These are phyloP conservation scores for Drosophila mauritiana DNA, from an alignment of 1,140 invertebrate genomes.

Conservation along the genomic window DNA sequence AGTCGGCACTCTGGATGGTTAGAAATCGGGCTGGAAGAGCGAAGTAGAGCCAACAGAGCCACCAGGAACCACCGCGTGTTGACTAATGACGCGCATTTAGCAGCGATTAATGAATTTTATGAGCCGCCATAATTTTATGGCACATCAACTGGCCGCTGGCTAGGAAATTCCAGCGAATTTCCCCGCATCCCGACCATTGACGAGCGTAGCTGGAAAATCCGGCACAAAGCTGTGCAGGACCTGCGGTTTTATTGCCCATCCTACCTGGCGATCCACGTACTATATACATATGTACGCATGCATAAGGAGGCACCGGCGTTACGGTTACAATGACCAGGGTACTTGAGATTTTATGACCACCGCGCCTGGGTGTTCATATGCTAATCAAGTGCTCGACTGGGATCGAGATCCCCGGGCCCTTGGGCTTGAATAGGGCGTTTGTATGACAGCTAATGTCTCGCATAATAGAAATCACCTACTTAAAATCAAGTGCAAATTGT, in stretches of 20 bases:
- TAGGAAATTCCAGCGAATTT: constrained; percentile 77
- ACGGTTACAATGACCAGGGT: constrained; percentile 59
- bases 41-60: constrained; percentile 31
- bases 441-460: constrained; percentile 82
- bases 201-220: constrained; percentile 41
- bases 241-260: constrained; percentile 72
- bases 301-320: constrained; percentile 64
- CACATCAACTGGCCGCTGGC: constrained; percentile 68
- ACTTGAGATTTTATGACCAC: constrained; percentile 76
- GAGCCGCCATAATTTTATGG: constrained; percentile 80
- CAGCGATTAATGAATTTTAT: constrained; percentile 83
- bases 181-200: constrained; percentile 67
- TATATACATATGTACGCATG: neutral
- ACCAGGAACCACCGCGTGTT: constrained; percentile 48
- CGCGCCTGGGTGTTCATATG: constrained; percentile 52
- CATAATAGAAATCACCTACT: constrained; percentile 83
- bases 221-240: constrained; percentile 39
- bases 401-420: constrained; percentile 41
- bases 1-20: constrained; percentile 35
- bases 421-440: constrained; percentile 78
- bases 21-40: constrained; percentile 11
- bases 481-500: constrained; percentile 83
- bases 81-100: constrained; percentile 83
- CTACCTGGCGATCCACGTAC: constrained; percentile 10
- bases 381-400: constrained; percentile 71